Conservation (phyloP, 2,888 invertebrate species). For the Amaurobius ferox region DNA sequence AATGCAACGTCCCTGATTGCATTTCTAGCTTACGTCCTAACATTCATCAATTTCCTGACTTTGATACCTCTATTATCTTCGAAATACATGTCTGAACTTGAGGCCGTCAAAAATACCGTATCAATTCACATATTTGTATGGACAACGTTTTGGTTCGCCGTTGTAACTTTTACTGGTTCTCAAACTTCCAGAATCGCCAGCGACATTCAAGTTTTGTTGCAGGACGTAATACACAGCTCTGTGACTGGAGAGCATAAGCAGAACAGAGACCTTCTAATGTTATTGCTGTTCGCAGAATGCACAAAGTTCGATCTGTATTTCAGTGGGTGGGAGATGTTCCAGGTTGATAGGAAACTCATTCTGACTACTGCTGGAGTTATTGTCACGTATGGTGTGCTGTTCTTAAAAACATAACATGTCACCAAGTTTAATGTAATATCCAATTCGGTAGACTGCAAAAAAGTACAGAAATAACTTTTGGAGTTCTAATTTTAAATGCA, state of each 20-base stretch:
- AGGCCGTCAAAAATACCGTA: not conserved
- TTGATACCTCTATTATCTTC: constrained; percentile 17
- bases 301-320: constrained; percentile 22
- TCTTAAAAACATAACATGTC: not conserved
- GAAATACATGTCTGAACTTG: not conserved
- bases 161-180: constrained; percentile 32
- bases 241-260: not conserved
- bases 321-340: constrained; percentile 42
- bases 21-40: constrained; percentile 21
- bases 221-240: not conserved
- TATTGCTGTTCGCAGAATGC: constrained; percentile 9
- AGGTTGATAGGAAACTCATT: constrained; percentile 28
- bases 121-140: constrained; percentile 21
- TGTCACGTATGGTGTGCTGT: constrained; percentile 40
- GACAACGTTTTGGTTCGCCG: constrained; percentile 24
- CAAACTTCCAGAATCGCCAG: not conserved
- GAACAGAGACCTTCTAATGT: constrained; percentile 16
- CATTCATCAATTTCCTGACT: constrained; percentile 25
- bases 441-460: too few relatives aligned
- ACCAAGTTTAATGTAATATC: too few relatives aligned
- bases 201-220: not conserved
- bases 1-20: constrained; percentile 24
- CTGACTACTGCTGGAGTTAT: constrained; percentile 36
- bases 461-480: too few relatives aligned
- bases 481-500: too few relatives aligned